Percentiles rank a stretch among this genome's conserved stretches.
These are phyloP conservation scores for Nothoprocta perdicaria DNA, from an alignment of 2,113 vertebrate species.

Conservation along the genomic window DNA sequence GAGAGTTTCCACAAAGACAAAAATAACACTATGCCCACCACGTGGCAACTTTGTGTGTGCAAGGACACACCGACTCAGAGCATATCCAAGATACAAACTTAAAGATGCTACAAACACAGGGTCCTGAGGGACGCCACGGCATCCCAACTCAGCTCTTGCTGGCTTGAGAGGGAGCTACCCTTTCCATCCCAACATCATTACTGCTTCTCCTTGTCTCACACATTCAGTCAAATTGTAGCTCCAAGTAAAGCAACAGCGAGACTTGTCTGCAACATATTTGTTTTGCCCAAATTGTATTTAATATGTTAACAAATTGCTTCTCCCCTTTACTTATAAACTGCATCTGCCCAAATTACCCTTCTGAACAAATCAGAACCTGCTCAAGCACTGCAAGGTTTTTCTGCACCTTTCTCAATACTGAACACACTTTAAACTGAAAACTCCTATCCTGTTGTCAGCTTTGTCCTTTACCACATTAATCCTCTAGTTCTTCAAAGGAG, in stretches of 20 bases:
- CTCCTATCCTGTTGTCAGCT: neutral
- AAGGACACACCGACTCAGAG: no score
- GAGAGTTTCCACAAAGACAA: accelerated
- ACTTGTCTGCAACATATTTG: accelerated
- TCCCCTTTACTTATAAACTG: accelerated
- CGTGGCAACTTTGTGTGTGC: accelerated
- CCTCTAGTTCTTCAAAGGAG: neutral
- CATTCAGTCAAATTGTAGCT: accelerated
- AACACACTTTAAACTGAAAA: neutral
- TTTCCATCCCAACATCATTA: neutral
- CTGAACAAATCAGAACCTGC: no score
- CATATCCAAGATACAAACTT: no score
- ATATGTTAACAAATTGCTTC: neutral
- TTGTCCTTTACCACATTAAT: no score
- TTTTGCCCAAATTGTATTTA: neutral
- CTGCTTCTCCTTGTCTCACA: neutral
- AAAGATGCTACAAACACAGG: no score
- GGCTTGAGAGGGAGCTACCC: neutral
- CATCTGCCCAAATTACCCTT: neutral
- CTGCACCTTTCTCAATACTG: neutral
- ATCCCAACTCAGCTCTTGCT: neutral
- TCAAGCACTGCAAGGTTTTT: neutral
- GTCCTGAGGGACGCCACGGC: accelerated
- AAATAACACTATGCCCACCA: accelerated
- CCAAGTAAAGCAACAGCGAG: no score